phyloP scores from a whole-genome alignment of 2,888 invertebrate species.

The Gerris lacustris region DNA sequence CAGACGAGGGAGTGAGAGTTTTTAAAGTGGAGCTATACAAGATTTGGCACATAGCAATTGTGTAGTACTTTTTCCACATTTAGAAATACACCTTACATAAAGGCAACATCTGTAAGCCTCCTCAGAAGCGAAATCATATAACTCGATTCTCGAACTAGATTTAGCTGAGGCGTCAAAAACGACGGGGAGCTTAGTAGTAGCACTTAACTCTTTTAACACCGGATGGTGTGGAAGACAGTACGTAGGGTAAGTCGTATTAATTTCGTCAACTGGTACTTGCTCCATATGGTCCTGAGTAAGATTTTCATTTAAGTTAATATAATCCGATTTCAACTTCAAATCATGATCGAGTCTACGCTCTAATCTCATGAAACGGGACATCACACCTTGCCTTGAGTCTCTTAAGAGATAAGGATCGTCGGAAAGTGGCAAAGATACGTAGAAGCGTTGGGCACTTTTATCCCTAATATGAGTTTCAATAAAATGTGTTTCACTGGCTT shows the following conservation, averaged over 20 bases:
- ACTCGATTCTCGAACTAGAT: no score
- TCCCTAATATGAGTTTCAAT: not conserved
- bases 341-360: conserved; percentile 6
- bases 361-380: conserved; percentile 3
- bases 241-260: not conserved
- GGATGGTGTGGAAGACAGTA: conserved; percentile 18
- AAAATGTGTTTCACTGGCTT: not conserved
- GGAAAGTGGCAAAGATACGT: conserved; percentile 8
- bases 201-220: conserved; percentile 28
- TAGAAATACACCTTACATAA: no score
- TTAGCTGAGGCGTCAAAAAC: conserved; percentile 6
- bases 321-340: not conserved
- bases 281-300: not conserved
- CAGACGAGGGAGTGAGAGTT: no score
- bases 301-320: conserved; percentile 9
- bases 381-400: conserved; percentile 3
- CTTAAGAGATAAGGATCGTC: not conserved
- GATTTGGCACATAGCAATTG: no score
- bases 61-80: no score
- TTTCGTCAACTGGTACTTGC: not conserved
- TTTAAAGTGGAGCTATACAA: no score
- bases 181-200: conserved; percentile 19
- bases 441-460: not conserved
- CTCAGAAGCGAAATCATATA: no score
- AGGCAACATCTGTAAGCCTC: no score